Percentiles rank a stretch among this genome's conserved stretches.
These are phyloP conservation scores for Eulemur albifrons DNA, from an alignment of 2,797 vertebrate species.

Conservation along the genomic window DNA sequence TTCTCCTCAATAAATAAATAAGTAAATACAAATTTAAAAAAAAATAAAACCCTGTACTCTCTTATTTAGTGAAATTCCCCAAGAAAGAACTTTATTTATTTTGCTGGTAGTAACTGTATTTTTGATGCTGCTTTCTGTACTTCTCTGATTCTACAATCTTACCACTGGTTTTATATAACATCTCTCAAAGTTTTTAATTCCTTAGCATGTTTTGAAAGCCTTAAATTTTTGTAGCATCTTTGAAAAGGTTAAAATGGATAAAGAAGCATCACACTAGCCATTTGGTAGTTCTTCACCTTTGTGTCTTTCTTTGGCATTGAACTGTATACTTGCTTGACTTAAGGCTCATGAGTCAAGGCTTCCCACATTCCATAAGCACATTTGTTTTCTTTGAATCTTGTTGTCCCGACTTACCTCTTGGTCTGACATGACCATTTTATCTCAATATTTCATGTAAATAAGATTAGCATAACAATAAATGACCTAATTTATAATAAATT, in stretches of 20 bases:
- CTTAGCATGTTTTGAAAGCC: not conserved
- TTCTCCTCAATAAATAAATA: no score
- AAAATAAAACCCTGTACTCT: not conserved
- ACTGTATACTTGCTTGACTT: not conserved
- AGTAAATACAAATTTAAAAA: no score
- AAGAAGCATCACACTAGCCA: not conserved
- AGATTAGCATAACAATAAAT: not conserved
- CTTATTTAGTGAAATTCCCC: not conserved
- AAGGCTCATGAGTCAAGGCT: not conserved
- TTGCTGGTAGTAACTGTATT: not conserved
- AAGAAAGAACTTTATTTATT: not conserved
- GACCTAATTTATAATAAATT: not conserved
- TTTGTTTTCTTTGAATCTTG: not conserved
- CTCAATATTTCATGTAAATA: not conserved
- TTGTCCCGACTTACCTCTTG: not conserved
- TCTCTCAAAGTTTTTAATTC: not conserved
- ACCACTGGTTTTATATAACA: not conserved
- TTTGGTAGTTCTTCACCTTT: not conserved
- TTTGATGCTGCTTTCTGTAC: not conserved
- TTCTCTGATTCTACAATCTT: not conserved
- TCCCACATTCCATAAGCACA: not conserved
- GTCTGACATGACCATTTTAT: not conserved
- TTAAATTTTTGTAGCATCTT: not conserved
- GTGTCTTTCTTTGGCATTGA: not conserved
- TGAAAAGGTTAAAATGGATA: not conserved